phyloP scores from a whole-genome alignment of 2,797 vertebrate species.

The Peromyscus melanophrys region DNA sequence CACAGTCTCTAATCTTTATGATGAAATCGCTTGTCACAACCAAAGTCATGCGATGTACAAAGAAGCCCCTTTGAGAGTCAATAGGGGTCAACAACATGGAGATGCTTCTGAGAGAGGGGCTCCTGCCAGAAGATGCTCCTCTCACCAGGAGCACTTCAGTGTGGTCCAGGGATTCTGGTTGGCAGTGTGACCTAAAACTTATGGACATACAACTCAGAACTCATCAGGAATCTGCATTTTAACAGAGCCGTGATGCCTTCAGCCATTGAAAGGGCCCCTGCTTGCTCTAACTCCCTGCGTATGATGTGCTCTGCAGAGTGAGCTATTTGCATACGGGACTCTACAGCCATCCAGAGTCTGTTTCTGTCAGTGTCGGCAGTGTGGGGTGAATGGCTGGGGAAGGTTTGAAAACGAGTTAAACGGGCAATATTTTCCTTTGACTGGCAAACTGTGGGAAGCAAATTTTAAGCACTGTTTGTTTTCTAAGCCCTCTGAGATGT shows the following conservation, averaged over 20 bases:
- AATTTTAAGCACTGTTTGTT: neutral
- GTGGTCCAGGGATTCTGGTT: accelerated
- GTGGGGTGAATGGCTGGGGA: neutral
- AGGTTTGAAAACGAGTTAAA: neutral
- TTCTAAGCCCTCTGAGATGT: neutral
- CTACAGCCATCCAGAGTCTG: neutral
- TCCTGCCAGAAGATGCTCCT: neutral
- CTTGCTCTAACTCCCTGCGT: neutral
- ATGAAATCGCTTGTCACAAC: neutral
- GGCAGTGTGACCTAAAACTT: neutral
- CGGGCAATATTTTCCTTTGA: neutral
- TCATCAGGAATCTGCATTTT: neutral
- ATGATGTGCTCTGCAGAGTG: accelerated
- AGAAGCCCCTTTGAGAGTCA: neutral
- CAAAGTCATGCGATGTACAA: neutral
- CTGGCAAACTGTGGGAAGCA: neutral
- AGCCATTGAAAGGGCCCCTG: neutral
- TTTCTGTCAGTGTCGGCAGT: neutral
- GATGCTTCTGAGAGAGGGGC: neutral
- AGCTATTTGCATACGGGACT: too few species aligned
- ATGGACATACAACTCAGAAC: accelerated
- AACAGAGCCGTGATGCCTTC: neutral
- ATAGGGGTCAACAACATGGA: neutral
- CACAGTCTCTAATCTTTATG: neutral
- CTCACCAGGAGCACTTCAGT: neutral